These are phyloP conservation scores for Periophthalmus modestus DNA, from an alignment of 2,113 vertebrate species.

Conservation along the genomic window DNA sequence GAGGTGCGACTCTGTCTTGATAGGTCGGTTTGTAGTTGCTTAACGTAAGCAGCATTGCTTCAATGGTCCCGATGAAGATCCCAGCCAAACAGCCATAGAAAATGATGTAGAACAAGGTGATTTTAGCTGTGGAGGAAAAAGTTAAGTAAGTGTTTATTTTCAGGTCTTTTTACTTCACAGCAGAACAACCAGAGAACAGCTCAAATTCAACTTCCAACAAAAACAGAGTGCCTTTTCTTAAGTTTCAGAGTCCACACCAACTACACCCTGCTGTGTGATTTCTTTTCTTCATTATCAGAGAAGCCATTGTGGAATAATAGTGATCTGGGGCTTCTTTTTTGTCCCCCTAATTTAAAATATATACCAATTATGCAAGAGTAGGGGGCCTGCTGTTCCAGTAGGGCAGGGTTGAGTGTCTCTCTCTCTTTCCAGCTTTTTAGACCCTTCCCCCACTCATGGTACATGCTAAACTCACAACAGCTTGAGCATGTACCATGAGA, in stretches of 20 bases:
- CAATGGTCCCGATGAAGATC: constrained; percentile 98
- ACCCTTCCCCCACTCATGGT: constrained; percentile 21
- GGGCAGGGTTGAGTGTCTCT: constrained; percentile 52
- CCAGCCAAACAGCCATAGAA: constrained; percentile 98
- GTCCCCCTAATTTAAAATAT: constrained; percentile 17
- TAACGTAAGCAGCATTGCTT: constrained; percentile 94
- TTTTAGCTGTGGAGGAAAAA: constrained; percentile 84
- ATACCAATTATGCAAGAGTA: constrained; percentile 27
- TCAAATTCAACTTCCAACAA: background rate
- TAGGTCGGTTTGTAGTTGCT: constrained; percentile 92
- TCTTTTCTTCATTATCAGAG: constrained; percentile 6
- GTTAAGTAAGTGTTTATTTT: constrained; percentile 1
- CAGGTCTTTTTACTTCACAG: background rate
- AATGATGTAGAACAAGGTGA: constrained; percentile 93
- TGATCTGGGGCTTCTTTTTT: background rate
- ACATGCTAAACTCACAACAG: too few species aligned
- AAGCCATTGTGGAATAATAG: constrained; percentile 14
- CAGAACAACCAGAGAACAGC: background rate
- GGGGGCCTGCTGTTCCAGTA: constrained; percentile 30
- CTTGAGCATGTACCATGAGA: constrained; percentile 9
- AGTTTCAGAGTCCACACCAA: constrained; percentile 1
- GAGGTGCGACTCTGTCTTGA: constrained; percentile 96
- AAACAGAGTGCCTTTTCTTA: background rate
- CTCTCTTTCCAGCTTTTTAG: background rate
- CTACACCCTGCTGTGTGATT: background rate